A percentile compares a stretch with the other conserved stretches of the same genome.
These are phyloP conservation scores for Flexamia atlantica DNA, from an alignment of 2,888 invertebrate genomes.

Conservation along the genomic window DNA sequence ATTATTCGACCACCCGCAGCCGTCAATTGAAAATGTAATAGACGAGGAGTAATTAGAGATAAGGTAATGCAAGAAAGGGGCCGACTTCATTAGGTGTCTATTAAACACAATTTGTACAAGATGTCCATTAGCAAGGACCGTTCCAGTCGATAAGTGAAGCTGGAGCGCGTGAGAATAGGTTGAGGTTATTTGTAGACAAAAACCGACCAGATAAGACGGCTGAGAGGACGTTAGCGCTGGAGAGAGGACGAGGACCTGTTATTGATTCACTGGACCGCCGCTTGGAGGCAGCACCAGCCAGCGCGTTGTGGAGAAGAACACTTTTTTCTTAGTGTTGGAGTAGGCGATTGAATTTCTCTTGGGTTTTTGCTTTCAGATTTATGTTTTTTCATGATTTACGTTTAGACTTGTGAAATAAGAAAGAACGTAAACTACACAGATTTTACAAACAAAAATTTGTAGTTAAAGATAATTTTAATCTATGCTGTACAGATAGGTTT, in stretches of 20 bases:
- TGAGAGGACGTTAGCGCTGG: background rate
- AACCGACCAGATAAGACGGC: background rate
- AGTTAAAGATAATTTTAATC: no score
- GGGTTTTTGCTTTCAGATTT: no score
- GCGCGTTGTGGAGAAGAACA: no score
- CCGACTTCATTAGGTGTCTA: constrained; percentile 38
- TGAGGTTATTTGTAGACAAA: constrained; percentile 15
- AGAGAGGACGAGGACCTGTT: background rate
- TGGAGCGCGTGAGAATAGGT: constrained; percentile 7
- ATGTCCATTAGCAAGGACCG: constrained; percentile 18
- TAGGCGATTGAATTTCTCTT: no score
- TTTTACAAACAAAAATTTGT: no score
- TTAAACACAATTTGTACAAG: constrained; percentile 43
- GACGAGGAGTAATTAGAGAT: constrained; percentile 1
- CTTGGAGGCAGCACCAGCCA: background rate
- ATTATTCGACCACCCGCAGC: background rate
- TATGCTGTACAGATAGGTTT: no score
- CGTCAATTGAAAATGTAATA: background rate
- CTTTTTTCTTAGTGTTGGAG: no score
- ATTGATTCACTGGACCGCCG: background rate
- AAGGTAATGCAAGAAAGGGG: constrained; percentile 15
- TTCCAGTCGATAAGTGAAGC: background rate
- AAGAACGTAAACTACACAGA: no score
- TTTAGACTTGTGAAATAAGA: no score
- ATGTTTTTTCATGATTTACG: no score